Conservation (phyloP, 2,888 invertebrate species). For the Microctonus hyperodae region DNA sequence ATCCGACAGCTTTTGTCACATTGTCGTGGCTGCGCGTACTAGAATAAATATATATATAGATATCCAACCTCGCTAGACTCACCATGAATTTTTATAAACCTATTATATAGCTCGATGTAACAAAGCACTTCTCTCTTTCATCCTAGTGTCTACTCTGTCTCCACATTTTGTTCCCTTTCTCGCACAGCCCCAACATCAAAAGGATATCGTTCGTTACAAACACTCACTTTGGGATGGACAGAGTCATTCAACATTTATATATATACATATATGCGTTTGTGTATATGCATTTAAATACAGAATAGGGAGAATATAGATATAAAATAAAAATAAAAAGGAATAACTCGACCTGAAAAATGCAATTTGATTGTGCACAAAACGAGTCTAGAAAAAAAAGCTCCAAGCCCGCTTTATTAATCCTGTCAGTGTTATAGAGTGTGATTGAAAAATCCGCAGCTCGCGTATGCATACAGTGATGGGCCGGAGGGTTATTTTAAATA, state of each 20-base stretch:
- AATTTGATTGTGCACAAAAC: conserved; percentile 61
- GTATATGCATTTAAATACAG: conserved; percentile 25
- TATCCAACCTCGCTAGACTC: conserved; percentile 44
- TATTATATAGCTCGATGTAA: conserved; percentile 59
- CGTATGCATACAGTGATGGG: conserved; percentile 29
- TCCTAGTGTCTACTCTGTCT: not conserved
- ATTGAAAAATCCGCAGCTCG: conserved; percentile 58
- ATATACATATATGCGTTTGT: conserved; percentile 21
- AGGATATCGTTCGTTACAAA: conserved; percentile 47
- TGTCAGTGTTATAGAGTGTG: conserved; percentile 53
- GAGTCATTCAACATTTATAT: conserved; percentile 21
- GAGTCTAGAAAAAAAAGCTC: conserved; percentile 55
- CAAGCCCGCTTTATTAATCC: conserved; percentile 58
- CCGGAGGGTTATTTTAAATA: conserved; percentile 38
- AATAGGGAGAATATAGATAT: not conserved
- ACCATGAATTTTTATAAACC: conserved; percentile 60
- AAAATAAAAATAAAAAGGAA: conserved; percentile 2
- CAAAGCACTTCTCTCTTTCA: conserved; percentile 42
- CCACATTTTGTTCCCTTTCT: not conserved
- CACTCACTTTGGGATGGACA: conserved; percentile 24
- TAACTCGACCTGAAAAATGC: conserved; percentile 54
- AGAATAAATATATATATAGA: conserved; percentile 40
- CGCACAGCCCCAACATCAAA: conserved; percentile 53
- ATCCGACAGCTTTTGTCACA: conserved; percentile 41
- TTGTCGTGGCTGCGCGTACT: conserved; percentile 39